These are phyloP conservation scores for Osmoderma eremita DNA, from an alignment of 2,888 invertebrate species.

Conservation along the genomic window DNA sequence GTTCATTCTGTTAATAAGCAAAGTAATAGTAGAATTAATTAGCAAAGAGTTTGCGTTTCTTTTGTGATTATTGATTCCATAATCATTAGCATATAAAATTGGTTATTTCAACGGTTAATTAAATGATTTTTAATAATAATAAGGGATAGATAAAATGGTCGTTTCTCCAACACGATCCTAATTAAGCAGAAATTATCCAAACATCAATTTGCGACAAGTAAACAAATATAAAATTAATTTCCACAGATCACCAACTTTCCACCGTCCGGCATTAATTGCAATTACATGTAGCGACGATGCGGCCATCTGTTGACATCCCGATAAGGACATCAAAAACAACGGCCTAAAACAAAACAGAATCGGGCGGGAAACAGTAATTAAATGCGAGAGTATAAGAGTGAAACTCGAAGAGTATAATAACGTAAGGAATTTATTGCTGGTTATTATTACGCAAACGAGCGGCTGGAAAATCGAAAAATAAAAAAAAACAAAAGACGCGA, in stretches of 20 bases:
- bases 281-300: conserved; percentile 24
- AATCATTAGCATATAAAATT: no score
- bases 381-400: background rate
- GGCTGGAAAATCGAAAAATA: background rate
- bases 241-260: conserved; percentile 14
- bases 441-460: background rate
- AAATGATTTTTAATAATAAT: no score
- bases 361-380: conserved; percentile 7
- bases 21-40: no score
- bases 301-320: conserved; percentile 31
- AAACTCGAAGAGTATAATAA: background rate
- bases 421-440: background rate
- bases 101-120: no score
- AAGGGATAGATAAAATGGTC: no score
- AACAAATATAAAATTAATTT: conserved; percentile 32
- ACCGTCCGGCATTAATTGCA: conserved; percentile 25
- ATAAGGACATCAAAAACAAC: conserved; percentile 35
- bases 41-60: no score
- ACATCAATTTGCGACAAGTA: conserved; percentile 6
- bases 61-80: no score
- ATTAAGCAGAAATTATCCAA: background rate
- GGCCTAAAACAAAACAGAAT: conserved; percentile 15
- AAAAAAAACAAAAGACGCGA: background rate
- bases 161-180: no score
- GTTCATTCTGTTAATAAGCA: no score